These are phyloP conservation scores for Staurois parvus DNA, from an alignment of 2,797 vertebrate species.

Conservation along the genomic window DNA sequence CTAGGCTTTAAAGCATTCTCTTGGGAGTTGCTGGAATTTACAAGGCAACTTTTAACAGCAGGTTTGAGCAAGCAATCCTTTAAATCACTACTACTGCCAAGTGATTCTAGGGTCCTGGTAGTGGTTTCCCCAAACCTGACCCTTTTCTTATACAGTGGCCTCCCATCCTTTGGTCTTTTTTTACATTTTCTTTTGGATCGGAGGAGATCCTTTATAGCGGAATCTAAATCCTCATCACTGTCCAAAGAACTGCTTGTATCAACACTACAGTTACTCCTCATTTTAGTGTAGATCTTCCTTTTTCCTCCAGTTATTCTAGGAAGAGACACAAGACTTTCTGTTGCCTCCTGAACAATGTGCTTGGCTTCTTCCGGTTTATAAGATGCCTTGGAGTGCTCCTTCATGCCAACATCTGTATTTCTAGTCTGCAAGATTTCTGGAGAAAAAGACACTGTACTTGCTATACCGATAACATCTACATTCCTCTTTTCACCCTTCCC, in stretches of 20 bases:
- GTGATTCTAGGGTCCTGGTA: constrained; percentile 63
- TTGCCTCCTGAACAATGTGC: not conserved
- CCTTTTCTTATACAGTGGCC: constrained; percentile 77
- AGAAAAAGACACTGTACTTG: not conserved
- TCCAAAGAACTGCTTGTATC: constrained; percentile 97
- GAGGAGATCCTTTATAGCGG: constrained; percentile 92
- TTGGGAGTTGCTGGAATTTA: constrained; percentile 68
- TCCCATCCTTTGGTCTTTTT: constrained; percentile 83
- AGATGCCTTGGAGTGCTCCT: constrained; percentile 35
- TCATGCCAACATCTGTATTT: not conserved
- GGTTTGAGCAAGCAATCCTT: constrained; percentile 68
- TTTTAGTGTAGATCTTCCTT: not conserved
- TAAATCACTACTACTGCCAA: constrained; percentile 60
- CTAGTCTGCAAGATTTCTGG: not conserved
- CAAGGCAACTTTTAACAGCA: constrained; percentile 71
- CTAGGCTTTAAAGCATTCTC: constrained; percentile 49
- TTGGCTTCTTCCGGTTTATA: not conserved
- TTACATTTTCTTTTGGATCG: constrained; percentile 89
- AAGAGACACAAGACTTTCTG: constrained; percentile 20
- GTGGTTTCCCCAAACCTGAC: constrained; percentile 74
- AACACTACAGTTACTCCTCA: constrained; percentile 65
- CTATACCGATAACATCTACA: not conserved
- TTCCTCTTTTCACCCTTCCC: constrained; percentile 19
- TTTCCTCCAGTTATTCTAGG: not conserved
- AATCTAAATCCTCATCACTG: constrained; percentile 94